Evolutionary conservation across 2,888 invertebrate genomes (phyloP).

Genomic region (Ceraclea dissimilis): DNA sequence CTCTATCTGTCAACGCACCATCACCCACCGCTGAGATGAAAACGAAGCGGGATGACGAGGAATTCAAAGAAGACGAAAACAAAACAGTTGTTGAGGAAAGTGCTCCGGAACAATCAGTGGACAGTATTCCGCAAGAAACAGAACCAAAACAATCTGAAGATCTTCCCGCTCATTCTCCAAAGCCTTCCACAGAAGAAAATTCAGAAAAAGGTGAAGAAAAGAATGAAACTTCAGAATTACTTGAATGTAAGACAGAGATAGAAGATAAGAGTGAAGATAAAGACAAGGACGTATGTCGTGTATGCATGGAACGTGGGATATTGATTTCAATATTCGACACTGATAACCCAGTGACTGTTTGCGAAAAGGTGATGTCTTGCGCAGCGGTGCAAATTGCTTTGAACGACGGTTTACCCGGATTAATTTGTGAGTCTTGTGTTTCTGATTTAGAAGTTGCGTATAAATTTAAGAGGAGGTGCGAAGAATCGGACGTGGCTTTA

Average conservation of each 20-base stretch:
- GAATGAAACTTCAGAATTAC: neutral
- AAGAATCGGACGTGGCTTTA: slow-evolving; percentile 35
- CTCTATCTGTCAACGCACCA: slow-evolving; percentile 6
- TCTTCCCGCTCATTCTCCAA: slow-evolving; percentile 11
- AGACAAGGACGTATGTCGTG: slow-evolving; percentile 21
- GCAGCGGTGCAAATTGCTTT: slow-evolving; percentile 34
- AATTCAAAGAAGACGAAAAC: slow-evolving; percentile 7
- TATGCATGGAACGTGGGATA: slow-evolving; percentile 22
- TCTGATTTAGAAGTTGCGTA: slow-evolving; percentile 35
- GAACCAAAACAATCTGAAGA: slow-evolving; percentile 1
- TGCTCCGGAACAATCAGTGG: neutral
- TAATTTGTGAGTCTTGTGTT: slow-evolving; percentile 35
- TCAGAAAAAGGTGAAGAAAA: neutral
- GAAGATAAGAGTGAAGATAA: slow-evolving; percentile 1
- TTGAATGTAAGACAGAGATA: neutral
- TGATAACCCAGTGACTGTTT: slow-evolving; percentile 31
- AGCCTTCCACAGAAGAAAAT: neutral
- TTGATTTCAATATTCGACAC: slow-evolving; percentile 24
- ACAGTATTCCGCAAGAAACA: neutral
- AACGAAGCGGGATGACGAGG: neutral
- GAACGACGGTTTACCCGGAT: slow-evolving; percentile 39
- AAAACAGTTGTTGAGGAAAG: neutral
- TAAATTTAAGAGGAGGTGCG: slow-evolving; percentile 34
- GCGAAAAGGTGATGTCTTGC: slow-evolving; percentile 38
- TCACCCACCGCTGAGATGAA: slow-evolving; percentile 1